A percentile compares a stretch with the other conserved stretches of the same genome.
Conservation (phyloP, 2,113 vertebrate species). For the Brachypteracias leptosomus region DNA sequence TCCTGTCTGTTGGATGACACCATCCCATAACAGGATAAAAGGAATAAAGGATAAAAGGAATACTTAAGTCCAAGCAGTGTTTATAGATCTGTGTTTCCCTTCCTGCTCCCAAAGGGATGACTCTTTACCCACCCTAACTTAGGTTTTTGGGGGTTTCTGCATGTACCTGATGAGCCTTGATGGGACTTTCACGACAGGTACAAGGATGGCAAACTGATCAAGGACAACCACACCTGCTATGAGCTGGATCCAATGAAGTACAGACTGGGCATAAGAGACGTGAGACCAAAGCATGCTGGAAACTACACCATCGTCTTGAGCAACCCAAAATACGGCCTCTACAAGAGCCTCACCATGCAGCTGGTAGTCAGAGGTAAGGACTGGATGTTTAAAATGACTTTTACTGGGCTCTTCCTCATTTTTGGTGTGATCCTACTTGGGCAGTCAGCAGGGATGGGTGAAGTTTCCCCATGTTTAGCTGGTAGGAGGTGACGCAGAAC, state of each 20-base stretch:
- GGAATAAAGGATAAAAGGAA: neutral
- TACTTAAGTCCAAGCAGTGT: neutral
- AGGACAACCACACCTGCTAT: conserved; percentile 79
- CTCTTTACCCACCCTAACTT: neutral
- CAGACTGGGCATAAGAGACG: conserved; percentile 76
- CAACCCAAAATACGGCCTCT: conserved; percentile 69
- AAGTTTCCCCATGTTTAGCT: neutral
- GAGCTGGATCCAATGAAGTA: conserved; percentile 59
- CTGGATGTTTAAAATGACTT: neutral
- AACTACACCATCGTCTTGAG: conserved; percentile 82
- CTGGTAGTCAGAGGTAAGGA: conserved; percentile 81
- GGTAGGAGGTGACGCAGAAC: neutral
- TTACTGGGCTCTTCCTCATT: neutral
- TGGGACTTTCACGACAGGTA: conserved; percentile 74
- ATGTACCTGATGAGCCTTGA: neutral
- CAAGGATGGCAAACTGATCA: conserved; percentile 82
- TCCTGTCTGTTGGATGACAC: neutral
- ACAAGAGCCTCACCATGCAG: conserved; percentile 81
- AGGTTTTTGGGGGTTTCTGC: neutral
- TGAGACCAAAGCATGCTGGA: conserved; percentile 79
- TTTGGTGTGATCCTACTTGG: neutral
- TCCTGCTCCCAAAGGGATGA: neutral
- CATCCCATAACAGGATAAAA: neutral
- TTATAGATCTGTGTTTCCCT: neutral
- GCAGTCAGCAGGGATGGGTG: neutral